Evolutionary conservation across 2,888 invertebrate genomes (phyloP).

Genomic region (Mellilla xanthometata): DNA sequence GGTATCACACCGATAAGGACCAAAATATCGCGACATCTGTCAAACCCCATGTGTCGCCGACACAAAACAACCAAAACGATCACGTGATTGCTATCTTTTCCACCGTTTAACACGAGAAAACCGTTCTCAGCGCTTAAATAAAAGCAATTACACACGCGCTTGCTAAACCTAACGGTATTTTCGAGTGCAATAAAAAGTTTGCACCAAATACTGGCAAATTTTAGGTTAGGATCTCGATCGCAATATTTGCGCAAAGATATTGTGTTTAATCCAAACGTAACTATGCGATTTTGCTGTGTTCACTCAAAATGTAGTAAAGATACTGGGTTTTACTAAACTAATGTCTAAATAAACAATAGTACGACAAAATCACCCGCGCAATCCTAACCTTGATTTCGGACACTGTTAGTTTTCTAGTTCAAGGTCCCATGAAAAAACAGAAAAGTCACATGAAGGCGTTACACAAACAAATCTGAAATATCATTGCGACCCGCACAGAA

Average conservation of each 20-base stretch:
- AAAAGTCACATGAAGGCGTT: conserved; percentile 81
- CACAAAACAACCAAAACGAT: conserved; percentile 40
- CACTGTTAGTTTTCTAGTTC: conserved; percentile 72
- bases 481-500: conserved; percentile 81
- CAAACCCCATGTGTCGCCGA: conserved; percentile 43
- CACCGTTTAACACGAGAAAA: conserved; percentile 36
- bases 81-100: conserved; percentile 52
- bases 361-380: conserved; percentile 69
- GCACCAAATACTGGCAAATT: conserved; percentile 52
- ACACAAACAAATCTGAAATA: conserved; percentile 82
- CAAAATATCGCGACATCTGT: conserved; percentile 47
- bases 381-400: conserved; percentile 75
- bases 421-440: conserved; percentile 77
- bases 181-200: conserved; percentile 58
- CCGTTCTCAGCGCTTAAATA: conserved; percentile 34
- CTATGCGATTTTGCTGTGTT: conserved; percentile 1
- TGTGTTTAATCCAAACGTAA: conserved; percentile 9
- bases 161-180: conserved; percentile 39
- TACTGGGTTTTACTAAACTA: conserved; percentile 14
- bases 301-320: conserved; percentile 6
- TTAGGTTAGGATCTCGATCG: conserved; percentile 60
- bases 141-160: conserved; percentile 46
- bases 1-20: conserved; percentile 38
- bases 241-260: conserved; percentile 32
- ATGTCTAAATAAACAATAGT: conserved; percentile 59